These are phyloP conservation scores for Drosophila paramelanica DNA, from an alignment of 2,888 invertebrate genomes.

Conservation along the genomic window DNA sequence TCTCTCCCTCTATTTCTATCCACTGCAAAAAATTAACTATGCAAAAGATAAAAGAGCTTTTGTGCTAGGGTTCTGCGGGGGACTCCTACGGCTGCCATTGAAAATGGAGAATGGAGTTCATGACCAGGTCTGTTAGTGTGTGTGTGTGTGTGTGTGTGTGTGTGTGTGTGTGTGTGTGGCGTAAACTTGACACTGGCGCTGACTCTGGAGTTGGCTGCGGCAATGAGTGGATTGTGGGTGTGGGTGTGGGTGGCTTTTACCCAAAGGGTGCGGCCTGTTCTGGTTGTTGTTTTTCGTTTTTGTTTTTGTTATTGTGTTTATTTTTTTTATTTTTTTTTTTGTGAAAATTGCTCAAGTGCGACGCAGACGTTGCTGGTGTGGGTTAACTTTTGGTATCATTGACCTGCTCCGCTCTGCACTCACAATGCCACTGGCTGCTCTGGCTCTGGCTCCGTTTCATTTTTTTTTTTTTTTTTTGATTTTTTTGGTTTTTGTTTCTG, in stretches of 20 bases:
- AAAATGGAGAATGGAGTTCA: constrained; percentile 81
- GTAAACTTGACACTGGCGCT: constrained; percentile 82
- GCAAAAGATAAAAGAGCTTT: constrained; percentile 73
- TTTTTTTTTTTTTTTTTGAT: constrained; percentile 9
- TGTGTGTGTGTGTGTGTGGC: constrained; percentile 37
- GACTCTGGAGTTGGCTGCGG: constrained; percentile 27
- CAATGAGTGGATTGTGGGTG: constrained; percentile 4
- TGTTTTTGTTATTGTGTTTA: constrained; percentile 28
- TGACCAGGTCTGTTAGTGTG: constrained; percentile 60
- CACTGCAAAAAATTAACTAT: constrained; percentile 69
- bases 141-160: constrained; percentile 11
- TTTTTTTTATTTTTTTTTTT: constrained; percentile 28
- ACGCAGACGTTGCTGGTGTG: constrained; percentile 67
- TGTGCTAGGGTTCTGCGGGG: constrained; percentile 35
- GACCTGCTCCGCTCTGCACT: constrained; percentile 69
- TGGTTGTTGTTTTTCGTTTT: constrained; percentile 41
- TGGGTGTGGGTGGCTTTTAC: constrained; percentile 37
- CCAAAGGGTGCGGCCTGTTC: constrained; percentile 64
- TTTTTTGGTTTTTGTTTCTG: neutral
- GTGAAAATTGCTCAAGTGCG: constrained; percentile 77
- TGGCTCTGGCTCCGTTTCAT: constrained; percentile 34
- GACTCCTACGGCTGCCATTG: constrained; percentile 70
- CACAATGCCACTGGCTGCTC: constrained; percentile 32
- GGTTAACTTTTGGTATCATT: constrained; percentile 80
- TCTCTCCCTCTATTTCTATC: constrained; percentile 23